phyloP scores from a whole-genome alignment of 2,888 invertebrate genomes.

The Kuschelorhynchus macadamiae region DNA sequence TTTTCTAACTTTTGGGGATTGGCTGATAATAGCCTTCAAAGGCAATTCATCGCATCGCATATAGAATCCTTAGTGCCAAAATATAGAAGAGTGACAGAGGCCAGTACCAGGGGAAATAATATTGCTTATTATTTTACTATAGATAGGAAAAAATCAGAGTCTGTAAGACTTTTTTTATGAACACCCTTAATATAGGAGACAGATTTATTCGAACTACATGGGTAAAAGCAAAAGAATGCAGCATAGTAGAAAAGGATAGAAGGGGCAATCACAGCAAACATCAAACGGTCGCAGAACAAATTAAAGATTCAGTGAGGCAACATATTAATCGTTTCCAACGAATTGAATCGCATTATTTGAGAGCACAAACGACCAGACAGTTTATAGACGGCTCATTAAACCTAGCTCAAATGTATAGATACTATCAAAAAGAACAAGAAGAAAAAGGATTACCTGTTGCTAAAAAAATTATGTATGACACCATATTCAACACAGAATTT shows the following conservation, averaged over 20 bases:
- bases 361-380: slow-evolving; percentile 13
- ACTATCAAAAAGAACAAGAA: not conserved
- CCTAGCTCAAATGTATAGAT: slow-evolving; percentile 3
- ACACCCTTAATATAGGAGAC: no score
- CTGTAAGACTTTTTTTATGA: no score
- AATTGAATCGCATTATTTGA: slow-evolving; percentile 16
- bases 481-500: slow-evolving; percentile 18
- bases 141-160: no score
- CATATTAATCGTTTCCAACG: slow-evolving; percentile 17
- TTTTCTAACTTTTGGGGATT: no score
- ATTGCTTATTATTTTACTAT: no score
- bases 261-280: slow-evolving; percentile 22
- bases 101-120: no score
- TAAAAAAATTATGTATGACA: not conserved
- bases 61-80: no score
- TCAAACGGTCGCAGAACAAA: not conserved
- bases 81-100: no score
- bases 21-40: no score
- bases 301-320: slow-evolving; percentile 6
- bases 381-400: slow-evolving; percentile 15
- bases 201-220: no score
- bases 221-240: not conserved
- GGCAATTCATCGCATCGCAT: no score
- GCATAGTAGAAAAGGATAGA: slow-evolving; percentile 9
- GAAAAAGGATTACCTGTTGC: not conserved